Evolutionary conservation across 2,113 vertebrate genomes (phyloP).

Genomic region (Heterotilapia buettikoferi): DNA sequence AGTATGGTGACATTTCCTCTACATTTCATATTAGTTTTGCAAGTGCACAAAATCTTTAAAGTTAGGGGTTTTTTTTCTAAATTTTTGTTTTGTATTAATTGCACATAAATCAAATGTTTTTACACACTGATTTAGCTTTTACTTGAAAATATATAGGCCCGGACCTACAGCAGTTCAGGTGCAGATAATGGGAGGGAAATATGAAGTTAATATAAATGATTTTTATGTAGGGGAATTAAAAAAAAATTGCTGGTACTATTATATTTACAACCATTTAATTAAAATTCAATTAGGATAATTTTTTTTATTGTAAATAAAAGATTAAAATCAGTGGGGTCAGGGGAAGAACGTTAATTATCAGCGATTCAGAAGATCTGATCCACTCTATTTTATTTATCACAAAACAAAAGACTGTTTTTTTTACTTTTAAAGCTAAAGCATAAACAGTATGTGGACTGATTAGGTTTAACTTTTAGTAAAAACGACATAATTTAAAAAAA

Average conservation of each 20-base stretch:
- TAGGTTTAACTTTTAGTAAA: fast-evolving
- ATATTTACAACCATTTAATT: neutral
- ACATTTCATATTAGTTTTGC: neutral
- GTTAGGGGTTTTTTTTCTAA: neutral
- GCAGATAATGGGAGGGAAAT: neutral
- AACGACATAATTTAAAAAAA: fast-evolving
- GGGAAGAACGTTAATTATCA: neutral
- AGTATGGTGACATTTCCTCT: neutral
- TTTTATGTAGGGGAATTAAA: neutral
- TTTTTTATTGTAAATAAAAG: neutral
- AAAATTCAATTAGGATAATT: neutral
- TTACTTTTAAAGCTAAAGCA: neutral
- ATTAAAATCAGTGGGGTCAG: fast-evolving
- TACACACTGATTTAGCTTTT: fast-evolving
- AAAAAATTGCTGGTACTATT: neutral
- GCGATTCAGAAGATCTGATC: neutral
- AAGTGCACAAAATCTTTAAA: neutral
- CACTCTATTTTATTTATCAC: neutral
- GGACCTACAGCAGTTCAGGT: neutral
- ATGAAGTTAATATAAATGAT: neutral
- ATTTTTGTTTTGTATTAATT: neutral
- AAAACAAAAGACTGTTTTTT: neutral
- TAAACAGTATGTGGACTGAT: neutral
- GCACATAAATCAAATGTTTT: neutral
- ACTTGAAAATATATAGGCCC: fast-evolving